These are phyloP conservation scores for Lasioglossum lativentre DNA, from an alignment of 2,888 invertebrate genomes.

Conservation along the genomic window DNA sequence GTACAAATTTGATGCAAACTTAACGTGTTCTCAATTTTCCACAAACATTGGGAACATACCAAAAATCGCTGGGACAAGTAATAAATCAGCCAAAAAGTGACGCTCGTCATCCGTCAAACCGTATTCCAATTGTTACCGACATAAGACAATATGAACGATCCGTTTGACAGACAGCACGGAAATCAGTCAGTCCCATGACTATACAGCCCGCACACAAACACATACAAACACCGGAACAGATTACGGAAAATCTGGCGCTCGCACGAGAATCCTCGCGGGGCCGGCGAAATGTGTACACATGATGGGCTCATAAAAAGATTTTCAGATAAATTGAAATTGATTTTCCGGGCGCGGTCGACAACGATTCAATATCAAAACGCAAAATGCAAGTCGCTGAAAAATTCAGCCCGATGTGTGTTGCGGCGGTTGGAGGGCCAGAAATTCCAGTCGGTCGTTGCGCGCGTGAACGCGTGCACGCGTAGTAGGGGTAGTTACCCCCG, in stretches of 20 bases:
- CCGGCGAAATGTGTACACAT: neutral
- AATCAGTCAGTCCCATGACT: neutral
- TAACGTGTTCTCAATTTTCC: neutral
- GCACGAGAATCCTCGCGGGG: neutral
- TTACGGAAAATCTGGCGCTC: neutral
- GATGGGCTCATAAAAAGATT: slow-evolving; percentile 10
- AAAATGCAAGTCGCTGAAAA: slow-evolving; percentile 19
- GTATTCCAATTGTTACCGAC: neutral
- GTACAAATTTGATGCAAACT: too few relatives aligned
- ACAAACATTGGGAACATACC: neutral
- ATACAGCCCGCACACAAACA: neutral
- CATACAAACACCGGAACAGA: neutral
- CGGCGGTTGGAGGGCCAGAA: slow-evolving; percentile 13
- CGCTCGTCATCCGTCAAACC: neutral
- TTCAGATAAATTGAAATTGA: slow-evolving; percentile 23
- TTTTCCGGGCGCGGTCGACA: neutral
- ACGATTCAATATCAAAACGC: slow-evolving; percentile 17
- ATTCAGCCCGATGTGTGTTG: slow-evolving; percentile 18
- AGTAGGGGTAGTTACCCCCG: neutral
- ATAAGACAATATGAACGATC: neutral
- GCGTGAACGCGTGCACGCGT: neutral
- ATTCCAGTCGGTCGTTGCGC: neutral
- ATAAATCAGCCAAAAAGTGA: neutral
- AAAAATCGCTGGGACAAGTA: neutral
- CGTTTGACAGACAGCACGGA: neutral